Evolutionary conservation across 2,113 vertebrate genomes (phyloP), one percentile per base, ranked within the genome.

Genomic region (Cololabis saira): DNA sequence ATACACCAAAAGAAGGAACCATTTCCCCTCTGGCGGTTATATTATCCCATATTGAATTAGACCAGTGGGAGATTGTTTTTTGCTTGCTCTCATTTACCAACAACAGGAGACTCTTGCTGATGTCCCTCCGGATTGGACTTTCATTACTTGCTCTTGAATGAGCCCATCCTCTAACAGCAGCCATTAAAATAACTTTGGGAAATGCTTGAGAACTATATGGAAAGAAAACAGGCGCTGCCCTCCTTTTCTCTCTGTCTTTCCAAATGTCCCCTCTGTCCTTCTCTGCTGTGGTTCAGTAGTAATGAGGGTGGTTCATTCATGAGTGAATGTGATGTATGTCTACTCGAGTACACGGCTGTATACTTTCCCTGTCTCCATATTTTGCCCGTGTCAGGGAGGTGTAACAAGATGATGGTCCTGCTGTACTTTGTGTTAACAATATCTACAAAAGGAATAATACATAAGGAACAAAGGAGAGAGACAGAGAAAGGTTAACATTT

Each of bases 281-380:
- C 18, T 53, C 19, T 53, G 12, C 16, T 71, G 6, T 22, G 54
- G 47, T 44, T 77, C 60, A 53, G 43, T 30, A 22, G 59, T 51
- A 73, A 78, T 74, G 73, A 81, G 65, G 22, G 44, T 74, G 72
- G 80, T 78, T 80, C 27, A 80, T 78, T 72, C 18, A 18, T 69
- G 60, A 60, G 60, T 19, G 3, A 44, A 72, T 61, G 60, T 78
- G 71, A 65, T 65, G 41, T 62, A 69, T 57, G 51, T 60, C 50
- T 67, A 13, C 17, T 50, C 45, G 3, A 7, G 50, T 13, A 11
- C 37, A 3, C 16, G 2, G 44, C 47, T 0, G 61, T 73, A 57
- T 27, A 19, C 27, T 50, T 47, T 47, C 59, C 44, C 22, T 3
- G 9, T 54, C 16, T 53, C 55, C 47, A 49, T 27, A 17, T 57